Conservation (phyloP, 2,888 invertebrate genomes). For the Disparrhopalites patrizii region DNA sequence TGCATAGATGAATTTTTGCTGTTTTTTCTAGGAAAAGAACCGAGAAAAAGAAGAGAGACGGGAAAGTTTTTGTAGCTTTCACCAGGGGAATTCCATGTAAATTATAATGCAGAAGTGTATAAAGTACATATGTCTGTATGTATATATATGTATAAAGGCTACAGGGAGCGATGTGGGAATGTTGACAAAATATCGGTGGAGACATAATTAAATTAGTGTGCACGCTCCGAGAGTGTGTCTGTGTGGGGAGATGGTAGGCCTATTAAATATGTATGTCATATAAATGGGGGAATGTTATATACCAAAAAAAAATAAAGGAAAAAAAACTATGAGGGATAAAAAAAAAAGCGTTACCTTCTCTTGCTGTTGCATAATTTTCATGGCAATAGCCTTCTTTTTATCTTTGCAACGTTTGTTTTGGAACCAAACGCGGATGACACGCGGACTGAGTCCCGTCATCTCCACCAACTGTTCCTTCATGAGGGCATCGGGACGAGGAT, state of each 20-base stretch:
- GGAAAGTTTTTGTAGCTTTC: no score
- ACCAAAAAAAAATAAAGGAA: background rate
- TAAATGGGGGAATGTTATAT: no score
- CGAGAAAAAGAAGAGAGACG: no score
- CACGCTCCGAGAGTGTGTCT: background rate
- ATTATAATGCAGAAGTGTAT: no score
- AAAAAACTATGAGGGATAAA: background rate
- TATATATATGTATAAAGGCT: no score
- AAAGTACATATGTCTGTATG: no score
- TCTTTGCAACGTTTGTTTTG: conserved; percentile 98
- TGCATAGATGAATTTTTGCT: no score
- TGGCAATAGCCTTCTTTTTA: conserved; percentile 92
- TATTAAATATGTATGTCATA: no score
- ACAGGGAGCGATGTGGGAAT: background rate
- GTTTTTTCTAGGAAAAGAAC: no score
- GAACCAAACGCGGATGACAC: conserved; percentile 99
- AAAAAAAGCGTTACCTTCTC: no score
- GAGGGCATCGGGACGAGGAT: conserved; percentile 96
- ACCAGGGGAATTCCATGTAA: no score
- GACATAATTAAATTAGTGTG: background rate
- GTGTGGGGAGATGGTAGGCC: background rate
- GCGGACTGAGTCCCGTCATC: conserved; percentile 94
- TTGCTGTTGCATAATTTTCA: conserved; percentile 97
- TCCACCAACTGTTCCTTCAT: conserved; percentile 95
- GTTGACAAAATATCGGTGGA: background rate